Evolutionary conservation across 2,888 invertebrate genomes (phyloP).

Genomic region (Pollenia griseotomentosa): DNA sequence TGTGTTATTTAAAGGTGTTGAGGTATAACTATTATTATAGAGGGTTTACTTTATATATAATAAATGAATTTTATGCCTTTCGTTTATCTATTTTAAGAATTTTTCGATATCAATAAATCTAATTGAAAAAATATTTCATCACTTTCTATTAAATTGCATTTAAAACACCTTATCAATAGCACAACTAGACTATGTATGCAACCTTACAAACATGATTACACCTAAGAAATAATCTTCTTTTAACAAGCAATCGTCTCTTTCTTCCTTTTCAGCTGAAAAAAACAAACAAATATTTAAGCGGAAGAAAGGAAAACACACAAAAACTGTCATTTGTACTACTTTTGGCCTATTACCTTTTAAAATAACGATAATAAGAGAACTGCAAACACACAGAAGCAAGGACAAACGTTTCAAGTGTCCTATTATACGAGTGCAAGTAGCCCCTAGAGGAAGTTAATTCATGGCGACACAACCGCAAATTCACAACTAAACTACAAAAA

Average conservation of each 20-base stretch:
- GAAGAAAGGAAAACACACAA: neutral
- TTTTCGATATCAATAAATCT: too few species aligned
- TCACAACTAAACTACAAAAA: slow-evolving; percentile 23
- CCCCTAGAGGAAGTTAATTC: slow-evolving; percentile 66
- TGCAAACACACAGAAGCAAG: slow-evolving; percentile 37
- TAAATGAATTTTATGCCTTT: too few species aligned
- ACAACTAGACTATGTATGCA: neutral
- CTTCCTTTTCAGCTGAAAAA: slow-evolving; percentile 3
- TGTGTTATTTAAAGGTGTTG: too few species aligned
- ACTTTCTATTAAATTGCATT: too few species aligned
- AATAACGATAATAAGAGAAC: slow-evolving; percentile 29
- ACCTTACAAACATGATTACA: neutral
- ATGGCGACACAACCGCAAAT: slow-evolving; percentile 55
- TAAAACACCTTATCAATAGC: neutral
- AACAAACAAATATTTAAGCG: slow-evolving; percentile 3
- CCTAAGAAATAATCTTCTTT: neutral
- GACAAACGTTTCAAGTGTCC: slow-evolving; percentile 62
- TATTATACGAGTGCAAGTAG: slow-evolving; percentile 67
- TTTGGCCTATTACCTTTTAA: slow-evolving; percentile 62
- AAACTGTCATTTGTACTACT: slow-evolving; percentile 35
- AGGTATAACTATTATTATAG: too few species aligned
- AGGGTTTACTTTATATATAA: too few species aligned
- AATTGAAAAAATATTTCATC: too few species aligned
- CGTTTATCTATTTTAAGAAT: too few species aligned
- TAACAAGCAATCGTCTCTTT: slow-evolving; percentile 16